Base-by-base conservation (phyloP, 1,140 invertebrate species). In the Nixonia krombeini region DNA sequence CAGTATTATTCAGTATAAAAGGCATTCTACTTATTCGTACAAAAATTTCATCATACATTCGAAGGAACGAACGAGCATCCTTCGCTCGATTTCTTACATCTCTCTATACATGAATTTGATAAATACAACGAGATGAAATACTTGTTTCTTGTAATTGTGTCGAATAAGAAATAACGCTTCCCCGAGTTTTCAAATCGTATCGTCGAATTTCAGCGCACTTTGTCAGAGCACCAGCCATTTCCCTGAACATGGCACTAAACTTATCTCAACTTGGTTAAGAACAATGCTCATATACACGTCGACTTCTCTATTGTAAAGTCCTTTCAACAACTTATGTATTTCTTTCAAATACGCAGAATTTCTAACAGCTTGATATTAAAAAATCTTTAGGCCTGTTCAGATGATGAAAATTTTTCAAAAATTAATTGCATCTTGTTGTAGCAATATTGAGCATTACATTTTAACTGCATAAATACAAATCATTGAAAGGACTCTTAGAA, bases 51-150 rank as follows among this genome's bases (percentile, higher is more conserved):
- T n/a, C n/a, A 53, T 65, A 61, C 61, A 67, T 12, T 13, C 51
- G 50, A 63, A 59, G 64, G 64, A 72, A 67, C 55, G 42, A 61
- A 37, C 40, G 31, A 59, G 57, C 59, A 40, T 59, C 51, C 53
- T 52, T 61, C 59, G 51, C 56, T 61, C 64, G 44, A 58, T 52
- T 61, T 49, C 51, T 62, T 44, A 45, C 59, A 29, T 44, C 63
- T 66, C 63, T 66, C 26, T 66, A 74, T 74, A 70, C 72, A 74
- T 66, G 63, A 61, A 73, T 47, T 58, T 75, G 70, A 63, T 53
- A 68, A 53, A 72, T 68, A 70, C 57, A 73, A 70, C 61, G 66
- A 72, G 68, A 76, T 53, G 70, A 56, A 70, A 66, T 64, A 42
- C 57, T 62, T 72, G 41, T 21, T n/a, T 29, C 1, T 28, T 13